Evolutionary conservation across 2,113 vertebrate species (phyloP), one percentile per base, ranked within the genome.

Genomic region (Toxostoma redivivum): DNA sequence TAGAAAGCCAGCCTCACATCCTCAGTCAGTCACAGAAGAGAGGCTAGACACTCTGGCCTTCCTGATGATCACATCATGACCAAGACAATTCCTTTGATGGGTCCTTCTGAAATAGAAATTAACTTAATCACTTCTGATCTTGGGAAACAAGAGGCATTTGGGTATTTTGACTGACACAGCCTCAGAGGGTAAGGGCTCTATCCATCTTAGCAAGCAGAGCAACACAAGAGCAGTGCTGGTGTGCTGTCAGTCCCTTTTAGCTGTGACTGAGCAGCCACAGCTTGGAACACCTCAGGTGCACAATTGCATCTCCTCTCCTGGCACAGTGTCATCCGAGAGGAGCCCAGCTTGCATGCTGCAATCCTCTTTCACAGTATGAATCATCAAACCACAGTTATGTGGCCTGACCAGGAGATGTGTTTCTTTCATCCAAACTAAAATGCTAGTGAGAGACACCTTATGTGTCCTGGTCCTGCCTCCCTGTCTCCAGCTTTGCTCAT

Each of bases 41-140:
- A 37, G 15, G 53, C 56, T 19, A 33, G 70, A 60, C 33, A 22
- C 27, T 61, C 65, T 42, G 40, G 40, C 42, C 40, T 64, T 78
- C 45, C 18, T 20, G 30, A 44, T 64, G 88, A 71, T 66, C 78
- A 72, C 50, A 56, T 77, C 50, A 53, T 44, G 60, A 81, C 44
- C 35, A 27, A 48, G 50, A 57, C 5, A 31, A 11, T 44, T 66
- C 42, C 56, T 96, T 66, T 62, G 79, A 77, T 45, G 23, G 11
- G 14, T 71, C 31, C 56, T 88, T 95, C 88, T 88, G 65, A 83
- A 78, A 70, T 44, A 88, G 20, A 90, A 86, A 88, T 88, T 73
- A 85, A 37, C 7, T 50, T 42, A 57, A 31, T 58, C 56, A 30
- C 5, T 86, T 96, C 77, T 69, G 83, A 56, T 69, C 79, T 72